A percentile compares a stretch with the other conserved stretches of the same genome.
Conservation (phyloP, 1,140 invertebrate species). For the Latrodectus geometricus region DNA sequence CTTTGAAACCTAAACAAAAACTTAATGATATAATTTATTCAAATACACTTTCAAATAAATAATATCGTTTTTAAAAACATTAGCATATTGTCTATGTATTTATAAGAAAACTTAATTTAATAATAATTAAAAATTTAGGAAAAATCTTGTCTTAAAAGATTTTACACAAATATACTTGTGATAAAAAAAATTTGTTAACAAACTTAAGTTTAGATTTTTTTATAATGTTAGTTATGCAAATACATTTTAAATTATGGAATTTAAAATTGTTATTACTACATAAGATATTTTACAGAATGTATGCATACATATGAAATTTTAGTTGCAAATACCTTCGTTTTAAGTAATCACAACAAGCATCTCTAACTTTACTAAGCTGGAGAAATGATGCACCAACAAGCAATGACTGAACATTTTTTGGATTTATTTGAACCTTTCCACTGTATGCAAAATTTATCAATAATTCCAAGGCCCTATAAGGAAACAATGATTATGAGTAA, state of each 20-base stretch:
- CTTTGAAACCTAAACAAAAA: too few species aligned
- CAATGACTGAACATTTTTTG: slow-evolving; percentile 85
- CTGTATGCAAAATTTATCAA: slow-evolving; percentile 90
- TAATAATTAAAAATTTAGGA: too few species aligned
- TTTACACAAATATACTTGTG: too few species aligned
- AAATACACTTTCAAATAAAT: too few species aligned
- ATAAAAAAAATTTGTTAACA: too few species aligned
- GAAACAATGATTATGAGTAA: slow-evolving; percentile 12
- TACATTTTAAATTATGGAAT: not conserved
- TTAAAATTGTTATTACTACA: slow-evolving; percentile 4
- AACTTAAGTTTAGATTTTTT: too few species aligned
- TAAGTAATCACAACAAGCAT: slow-evolving; percentile 86
- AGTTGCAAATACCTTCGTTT: slow-evolving; percentile 72
- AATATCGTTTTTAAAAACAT: too few species aligned
- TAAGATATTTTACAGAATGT: not conserved
- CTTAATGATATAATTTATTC: too few species aligned
- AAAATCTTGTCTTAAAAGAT: too few species aligned
- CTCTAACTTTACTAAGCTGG: slow-evolving; percentile 82
- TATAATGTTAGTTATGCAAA: too few species aligned
- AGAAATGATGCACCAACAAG: slow-evolving; percentile 90
- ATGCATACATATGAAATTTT: not conserved
- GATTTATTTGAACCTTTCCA: slow-evolving; percentile 82
- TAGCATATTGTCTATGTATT: too few species aligned
- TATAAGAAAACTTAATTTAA: too few species aligned
- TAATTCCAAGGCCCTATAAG: slow-evolving; percentile 81